Evolutionary conservation across 2,888 invertebrate species (phyloP).

Genomic region (Drosophila kuntzei): DNA sequence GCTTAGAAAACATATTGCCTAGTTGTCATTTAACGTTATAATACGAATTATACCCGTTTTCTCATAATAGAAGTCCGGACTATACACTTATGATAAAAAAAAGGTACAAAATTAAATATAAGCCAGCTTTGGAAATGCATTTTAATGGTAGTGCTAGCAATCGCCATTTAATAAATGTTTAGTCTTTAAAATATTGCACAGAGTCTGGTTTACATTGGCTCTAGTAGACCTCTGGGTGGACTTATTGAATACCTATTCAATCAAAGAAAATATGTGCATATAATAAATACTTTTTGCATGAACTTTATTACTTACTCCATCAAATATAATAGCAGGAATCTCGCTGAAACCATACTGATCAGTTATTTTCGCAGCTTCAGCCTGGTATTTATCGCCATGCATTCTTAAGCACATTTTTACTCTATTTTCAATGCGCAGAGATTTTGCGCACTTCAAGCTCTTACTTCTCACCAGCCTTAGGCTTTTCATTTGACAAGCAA

Average conservation of each 20-base stretch:
- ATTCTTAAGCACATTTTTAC: conserved; percentile 82
- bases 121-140: background rate
- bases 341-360: conserved; percentile 82
- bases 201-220: background rate
- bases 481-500: conserved; percentile 86
- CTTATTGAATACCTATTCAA: conserved; percentile 20
- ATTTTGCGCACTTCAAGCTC: conserved; percentile 73
- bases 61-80: too few species aligned
- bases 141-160: conserved; percentile 6
- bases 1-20: background rate
- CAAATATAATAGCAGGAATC: conserved; percentile 86
- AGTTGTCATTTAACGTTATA: background rate
- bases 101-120: background rate
- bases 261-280: background rate
- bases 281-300: background rate
- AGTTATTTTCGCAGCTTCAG: conserved; percentile 85
- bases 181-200: conserved; percentile 25
- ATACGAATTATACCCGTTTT: too few species aligned
- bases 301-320: conserved; percentile 83
- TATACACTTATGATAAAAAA: background rate
- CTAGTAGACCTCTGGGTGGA: conserved; percentile 6
- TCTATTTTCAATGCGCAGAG: conserved; percentile 51
- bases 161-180: conserved; percentile 10
- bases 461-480: background rate
- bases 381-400: conserved; percentile 82